Percentiles rank a stretch among this genome's conserved stretches.
phyloP scores from a whole-genome alignment of 2,113 vertebrate genomes.

The Microcebus murinus region DNA sequence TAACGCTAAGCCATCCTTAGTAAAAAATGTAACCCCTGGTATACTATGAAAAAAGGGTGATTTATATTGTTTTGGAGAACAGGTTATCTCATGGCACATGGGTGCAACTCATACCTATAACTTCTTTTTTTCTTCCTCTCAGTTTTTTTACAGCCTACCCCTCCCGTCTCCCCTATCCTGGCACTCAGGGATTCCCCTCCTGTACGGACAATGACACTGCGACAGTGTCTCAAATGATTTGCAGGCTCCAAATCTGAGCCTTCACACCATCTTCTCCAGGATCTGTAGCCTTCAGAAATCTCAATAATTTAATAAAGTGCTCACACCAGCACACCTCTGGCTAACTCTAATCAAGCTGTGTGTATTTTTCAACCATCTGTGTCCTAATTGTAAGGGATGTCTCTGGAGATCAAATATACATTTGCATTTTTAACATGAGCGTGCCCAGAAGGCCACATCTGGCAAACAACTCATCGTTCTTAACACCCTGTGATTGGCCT shows the following conservation, averaged over 20 bases:
- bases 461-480: not conserved
- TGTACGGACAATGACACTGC: not conserved
- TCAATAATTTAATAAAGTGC: constrained; percentile 73
- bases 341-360: constrained; percentile 61
- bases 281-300: constrained; percentile 28
- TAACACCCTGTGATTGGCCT: not conserved
- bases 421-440: constrained; percentile 15
- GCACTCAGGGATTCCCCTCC: not conserved
- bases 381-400: constrained; percentile 36
- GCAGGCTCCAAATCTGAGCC: not conserved
- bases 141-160: not conserved
- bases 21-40: not conserved
- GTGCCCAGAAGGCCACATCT: not conserved
- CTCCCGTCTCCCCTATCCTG: accelerated
- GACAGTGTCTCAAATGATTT: not conserved
- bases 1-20: not conserved
- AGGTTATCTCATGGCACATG: not conserved
- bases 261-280: not conserved
- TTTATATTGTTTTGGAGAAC: accelerated
- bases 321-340: constrained; percentile 52
- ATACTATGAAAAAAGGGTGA: not conserved
- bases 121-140: no score
- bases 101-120: not conserved
- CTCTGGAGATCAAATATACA: constrained; percentile 38
- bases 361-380: constrained; percentile 53